Percentiles rank a stretch among this genome's conserved stretches.
phyloP scores from a whole-genome alignment of 92 coral and sea anemone species.

The Parazoanthus atlanticus region DNA sequence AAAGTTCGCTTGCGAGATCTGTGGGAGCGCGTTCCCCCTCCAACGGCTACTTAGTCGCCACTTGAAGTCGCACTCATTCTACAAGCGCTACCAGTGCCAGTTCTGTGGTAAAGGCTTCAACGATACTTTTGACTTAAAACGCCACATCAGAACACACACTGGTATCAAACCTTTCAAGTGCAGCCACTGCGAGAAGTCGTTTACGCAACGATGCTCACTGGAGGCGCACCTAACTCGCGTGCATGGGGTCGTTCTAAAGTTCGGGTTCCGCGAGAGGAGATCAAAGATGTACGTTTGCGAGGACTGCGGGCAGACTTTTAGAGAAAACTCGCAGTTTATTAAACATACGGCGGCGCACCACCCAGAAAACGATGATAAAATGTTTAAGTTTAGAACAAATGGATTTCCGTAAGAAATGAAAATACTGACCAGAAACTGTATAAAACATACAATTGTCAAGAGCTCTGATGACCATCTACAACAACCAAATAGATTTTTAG shows the following conservation, averaged over 20 bases:
- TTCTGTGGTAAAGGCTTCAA: conserved; percentile 96
- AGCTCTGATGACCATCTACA: too few species aligned
- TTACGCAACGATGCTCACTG: conserved; percentile 96
- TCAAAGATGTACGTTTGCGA: conserved; percentile 96
- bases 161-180: conserved; percentile 97
- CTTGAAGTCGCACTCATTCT: conserved; percentile 94
- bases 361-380: conserved; percentile 75
- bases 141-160: conserved; percentile 98
- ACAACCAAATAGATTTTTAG: too few species aligned
- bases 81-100: conserved; percentile 93
- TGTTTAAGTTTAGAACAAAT: conserved; percentile 55
- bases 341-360: conserved; percentile 85
- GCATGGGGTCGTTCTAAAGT: conserved; percentile 91
- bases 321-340: conserved; percentile 85
- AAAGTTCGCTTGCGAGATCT: conserved; percentile 73
- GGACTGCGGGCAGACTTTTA: conserved; percentile 89
- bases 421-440: background rate
- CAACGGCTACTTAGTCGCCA: conserved; percentile 94
- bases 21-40: conserved; percentile 87
- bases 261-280: conserved; percentile 97
- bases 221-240: conserved; percentile 98
- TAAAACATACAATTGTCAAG: background rate
- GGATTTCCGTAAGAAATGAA: conserved; percentile 36
- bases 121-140: conserved; percentile 97
- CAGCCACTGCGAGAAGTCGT: conserved; percentile 88